A percentile compares a stretch with the other conserved stretches of the same genome.
phyloP scores from a whole-genome alignment of 1,140 invertebrate species.

The Hylaeus volcanicus region DNA sequence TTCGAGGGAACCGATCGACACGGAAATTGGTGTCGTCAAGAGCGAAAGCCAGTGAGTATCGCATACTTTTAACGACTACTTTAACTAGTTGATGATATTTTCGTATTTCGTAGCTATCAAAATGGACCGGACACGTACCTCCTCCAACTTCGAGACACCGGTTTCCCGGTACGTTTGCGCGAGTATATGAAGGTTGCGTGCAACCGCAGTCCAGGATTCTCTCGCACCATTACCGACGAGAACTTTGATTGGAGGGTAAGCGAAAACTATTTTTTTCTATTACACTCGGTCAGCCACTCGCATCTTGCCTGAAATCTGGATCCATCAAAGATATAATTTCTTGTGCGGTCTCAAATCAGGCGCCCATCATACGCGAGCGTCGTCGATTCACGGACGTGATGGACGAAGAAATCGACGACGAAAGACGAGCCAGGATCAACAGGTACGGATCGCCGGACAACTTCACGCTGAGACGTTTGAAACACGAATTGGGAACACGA shows the following conservation, averaged over 20 bases:
- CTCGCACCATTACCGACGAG: constrained; percentile 84
- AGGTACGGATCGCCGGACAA: constrained; percentile 87
- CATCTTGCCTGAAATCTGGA: no score
- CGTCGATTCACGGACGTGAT: constrained; percentile 96
- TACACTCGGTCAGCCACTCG: no score
- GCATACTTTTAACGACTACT: neutral
- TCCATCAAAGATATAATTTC: no score
- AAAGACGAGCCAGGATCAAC: constrained; percentile 89
- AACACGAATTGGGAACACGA: constrained; percentile 90
- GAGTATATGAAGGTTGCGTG: constrained; percentile 96
- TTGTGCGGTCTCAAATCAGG: constrained; percentile 76
- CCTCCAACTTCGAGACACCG: constrained; percentile 93
- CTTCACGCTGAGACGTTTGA: constrained; percentile 86
- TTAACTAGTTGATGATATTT: neutral
- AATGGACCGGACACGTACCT: constrained; percentile 97
- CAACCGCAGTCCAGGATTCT: constrained; percentile 85
- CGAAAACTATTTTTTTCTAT: no score
- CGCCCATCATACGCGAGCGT: constrained; percentile 92
- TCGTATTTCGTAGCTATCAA: constrained; percentile 87
- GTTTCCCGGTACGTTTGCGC: constrained; percentile 93
- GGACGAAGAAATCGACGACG: constrained; percentile 97
- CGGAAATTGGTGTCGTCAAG: constrained; percentile 89
- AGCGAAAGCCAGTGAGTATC: constrained; percentile 92
- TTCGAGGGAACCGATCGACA: constrained; percentile 89
- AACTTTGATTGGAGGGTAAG: constrained; percentile 88